Conservation (phyloP, 1,140 invertebrate genomes). For the Planococcus citri region DNA sequence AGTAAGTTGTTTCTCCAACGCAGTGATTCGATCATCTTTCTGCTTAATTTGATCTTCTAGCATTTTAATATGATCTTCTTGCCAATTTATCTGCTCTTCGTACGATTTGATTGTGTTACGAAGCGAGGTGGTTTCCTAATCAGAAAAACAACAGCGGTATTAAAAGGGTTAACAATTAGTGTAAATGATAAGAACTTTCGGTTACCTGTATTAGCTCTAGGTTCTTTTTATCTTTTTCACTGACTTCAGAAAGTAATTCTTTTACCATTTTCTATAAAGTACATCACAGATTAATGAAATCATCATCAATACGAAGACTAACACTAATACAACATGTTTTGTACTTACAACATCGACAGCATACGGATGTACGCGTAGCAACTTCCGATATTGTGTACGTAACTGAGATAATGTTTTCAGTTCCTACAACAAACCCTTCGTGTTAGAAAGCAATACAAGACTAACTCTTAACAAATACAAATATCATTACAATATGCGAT, state of each 20-base stretch:
- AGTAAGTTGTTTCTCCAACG: neutral
- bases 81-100: neutral
- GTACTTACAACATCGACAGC: neutral
- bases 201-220: neutral
- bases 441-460: too few relatives aligned
- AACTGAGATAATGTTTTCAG: neutral
- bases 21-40: neutral
- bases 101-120: neutral
- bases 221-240: neutral
- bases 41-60: neutral
- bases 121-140: too few relatives aligned
- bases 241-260: neutral
- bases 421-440: neutral
- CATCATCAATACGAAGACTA: neutral
- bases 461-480: too few relatives aligned
- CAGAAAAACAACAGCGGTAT: too few relatives aligned
- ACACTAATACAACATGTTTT: neutral
- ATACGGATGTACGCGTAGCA: neutral
- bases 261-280: neutral
- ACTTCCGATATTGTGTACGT: neutral
- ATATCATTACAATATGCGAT: too few relatives aligned
- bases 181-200: too few relatives aligned
- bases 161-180: too few relatives aligned
- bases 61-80: neutral
- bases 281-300: neutral